phyloP scores from a whole-genome alignment of 1,140 invertebrate species.

The Lerema accius region DNA sequence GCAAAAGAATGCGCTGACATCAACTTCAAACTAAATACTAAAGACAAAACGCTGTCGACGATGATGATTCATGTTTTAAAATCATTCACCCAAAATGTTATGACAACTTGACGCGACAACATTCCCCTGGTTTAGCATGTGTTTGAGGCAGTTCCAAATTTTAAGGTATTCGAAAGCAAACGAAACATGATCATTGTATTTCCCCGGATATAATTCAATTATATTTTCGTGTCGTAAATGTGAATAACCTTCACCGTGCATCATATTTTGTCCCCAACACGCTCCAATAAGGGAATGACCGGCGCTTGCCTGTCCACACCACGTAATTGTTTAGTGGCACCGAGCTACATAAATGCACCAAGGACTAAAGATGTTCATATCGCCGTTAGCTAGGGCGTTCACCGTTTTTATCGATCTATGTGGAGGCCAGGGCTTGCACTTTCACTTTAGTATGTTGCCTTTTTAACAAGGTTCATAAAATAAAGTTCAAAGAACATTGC shows the following conservation, averaged over 20 bases:
- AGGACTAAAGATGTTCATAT: constrained; percentile 23
- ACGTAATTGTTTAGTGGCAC: constrained; percentile 11
- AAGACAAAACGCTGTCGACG: too few species aligned
- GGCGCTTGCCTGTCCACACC: background rate
- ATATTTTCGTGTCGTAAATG: background rate
- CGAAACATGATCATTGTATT: too few species aligned
- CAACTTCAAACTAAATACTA: too few species aligned
- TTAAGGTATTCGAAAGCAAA: too few species aligned
- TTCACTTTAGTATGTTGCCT: background rate
- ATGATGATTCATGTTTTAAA: too few species aligned
- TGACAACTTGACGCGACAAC: too few species aligned
- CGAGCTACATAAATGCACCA: constrained; percentile 19
- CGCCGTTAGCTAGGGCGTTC: constrained; percentile 25
- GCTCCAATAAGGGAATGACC: constrained; percentile 5
- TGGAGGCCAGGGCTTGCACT: constrained; percentile 2
- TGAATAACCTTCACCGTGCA: constrained; percentile 4
- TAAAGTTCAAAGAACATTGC: background rate
- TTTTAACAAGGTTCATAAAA: background rate
- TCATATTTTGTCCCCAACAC: background rate
- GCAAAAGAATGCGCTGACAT: too few species aligned
- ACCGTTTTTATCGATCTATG: constrained; percentile 17
- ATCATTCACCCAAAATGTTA: too few species aligned
- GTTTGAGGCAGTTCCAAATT: too few species aligned
- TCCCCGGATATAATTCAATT: background rate
- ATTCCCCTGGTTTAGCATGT: too few species aligned